Percentiles rank a stretch among this genome's conserved stretches.
Conservation (phyloP, 2,888 invertebrate genomes). For the Creontiades dilutus region DNA sequence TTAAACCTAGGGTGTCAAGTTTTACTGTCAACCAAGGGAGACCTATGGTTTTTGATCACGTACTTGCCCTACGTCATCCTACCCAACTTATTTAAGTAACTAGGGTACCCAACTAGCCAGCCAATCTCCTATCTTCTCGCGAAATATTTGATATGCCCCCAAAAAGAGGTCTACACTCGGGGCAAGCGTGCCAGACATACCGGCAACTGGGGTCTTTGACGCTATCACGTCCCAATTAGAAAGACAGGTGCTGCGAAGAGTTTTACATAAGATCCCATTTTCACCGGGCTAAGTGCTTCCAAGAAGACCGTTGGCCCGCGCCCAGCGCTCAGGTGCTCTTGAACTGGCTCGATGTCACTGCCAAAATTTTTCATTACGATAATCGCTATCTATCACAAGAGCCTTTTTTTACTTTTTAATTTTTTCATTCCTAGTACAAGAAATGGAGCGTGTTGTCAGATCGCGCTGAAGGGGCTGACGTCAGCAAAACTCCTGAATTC, state of each 20-base stretch:
- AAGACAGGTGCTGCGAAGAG: slow-evolving; percentile 37
- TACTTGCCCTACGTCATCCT: too few species aligned
- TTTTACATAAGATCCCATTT: slow-evolving; percentile 46
- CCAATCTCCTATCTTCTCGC: background rate
- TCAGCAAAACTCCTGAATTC: background rate
- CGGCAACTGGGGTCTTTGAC: slow-evolving; percentile 38
- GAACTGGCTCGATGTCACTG: slow-evolving; percentile 25
- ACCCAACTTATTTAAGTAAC: background rate
- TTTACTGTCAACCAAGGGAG: too few species aligned
- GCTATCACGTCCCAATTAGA: slow-evolving; percentile 45
- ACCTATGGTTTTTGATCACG: too few species aligned
- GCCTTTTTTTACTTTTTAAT: background rate
- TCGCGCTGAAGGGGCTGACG: background rate
- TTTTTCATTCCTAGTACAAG: background rate
- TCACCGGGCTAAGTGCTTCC: slow-evolving; percentile 43
- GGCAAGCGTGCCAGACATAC: background rate
- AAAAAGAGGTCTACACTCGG: background rate
- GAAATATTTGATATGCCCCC: background rate
- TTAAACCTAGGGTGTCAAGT: too few species aligned
- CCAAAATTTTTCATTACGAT: slow-evolving; percentile 18
- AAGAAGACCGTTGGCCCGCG: slow-evolving; percentile 15
- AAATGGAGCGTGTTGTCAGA: background rate
- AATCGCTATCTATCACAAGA: slow-evolving; percentile 19
- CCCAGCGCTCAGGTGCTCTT: background rate
- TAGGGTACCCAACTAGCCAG: background rate